These are phyloP conservation scores for Spatulosminthurus flaviceps DNA, from an alignment of 2,888 invertebrate species.

Conservation along the genomic window DNA sequence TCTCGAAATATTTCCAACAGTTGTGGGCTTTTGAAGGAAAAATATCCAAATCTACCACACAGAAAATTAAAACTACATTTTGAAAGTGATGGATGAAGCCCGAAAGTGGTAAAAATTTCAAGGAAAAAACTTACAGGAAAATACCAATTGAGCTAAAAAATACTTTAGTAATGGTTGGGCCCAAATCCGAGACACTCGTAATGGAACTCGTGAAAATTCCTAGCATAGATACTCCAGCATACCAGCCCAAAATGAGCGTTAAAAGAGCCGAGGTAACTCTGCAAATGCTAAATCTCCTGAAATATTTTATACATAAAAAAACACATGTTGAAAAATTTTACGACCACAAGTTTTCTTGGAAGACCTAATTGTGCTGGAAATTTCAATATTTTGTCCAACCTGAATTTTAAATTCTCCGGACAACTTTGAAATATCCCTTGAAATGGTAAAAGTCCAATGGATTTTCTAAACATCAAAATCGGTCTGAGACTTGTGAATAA, in stretches of 20 bases:
- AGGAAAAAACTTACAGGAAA: neutral
- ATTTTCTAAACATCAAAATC: slow-evolving; percentile 9
- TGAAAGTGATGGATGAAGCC: too few species aligned
- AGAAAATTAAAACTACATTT: too few species aligned
- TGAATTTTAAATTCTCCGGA: neutral
- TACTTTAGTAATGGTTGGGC: neutral
- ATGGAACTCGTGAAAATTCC: neutral
- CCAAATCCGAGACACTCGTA: neutral
- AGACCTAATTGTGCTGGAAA: neutral
- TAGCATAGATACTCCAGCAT: neutral
- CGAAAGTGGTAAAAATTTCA: neutral
- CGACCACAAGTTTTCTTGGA: neutral
- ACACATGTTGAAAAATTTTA: too few species aligned
- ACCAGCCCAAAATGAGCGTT: neutral
- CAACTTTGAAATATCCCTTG: neutral
- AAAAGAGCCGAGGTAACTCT: too few species aligned
- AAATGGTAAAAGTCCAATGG: slow-evolving; percentile 16
- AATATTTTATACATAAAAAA: too few species aligned
- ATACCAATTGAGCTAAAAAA: slow-evolving; percentile 9
- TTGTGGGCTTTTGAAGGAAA: neutral
- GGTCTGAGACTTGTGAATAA: neutral
- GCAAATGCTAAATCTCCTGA: too few species aligned
- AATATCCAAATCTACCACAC: too few species aligned
- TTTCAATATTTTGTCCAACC: neutral
- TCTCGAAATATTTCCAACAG: neutral